Conservation (phyloP, 2,797 vertebrate genomes). For the Rhabdophis nuchalis region DNA sequence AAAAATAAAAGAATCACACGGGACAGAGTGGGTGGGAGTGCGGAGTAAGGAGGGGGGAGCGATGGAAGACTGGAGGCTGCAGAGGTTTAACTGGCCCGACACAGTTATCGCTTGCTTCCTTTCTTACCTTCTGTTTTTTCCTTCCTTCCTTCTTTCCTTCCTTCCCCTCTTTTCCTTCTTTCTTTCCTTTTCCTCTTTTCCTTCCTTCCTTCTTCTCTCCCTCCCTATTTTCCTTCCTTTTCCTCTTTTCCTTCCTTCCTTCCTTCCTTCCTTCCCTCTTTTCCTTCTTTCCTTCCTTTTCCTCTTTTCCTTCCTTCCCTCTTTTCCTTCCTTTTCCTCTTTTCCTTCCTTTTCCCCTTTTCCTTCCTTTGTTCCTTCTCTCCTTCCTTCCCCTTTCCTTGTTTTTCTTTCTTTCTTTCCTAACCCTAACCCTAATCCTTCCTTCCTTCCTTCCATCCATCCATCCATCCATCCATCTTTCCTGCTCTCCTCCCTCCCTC, state of each 20-base stretch:
- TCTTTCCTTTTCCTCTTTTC: too few species aligned
- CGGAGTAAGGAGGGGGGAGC: not conserved
- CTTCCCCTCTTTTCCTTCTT: accelerated
- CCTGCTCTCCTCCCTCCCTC: not conserved
- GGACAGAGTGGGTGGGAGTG: not conserved
- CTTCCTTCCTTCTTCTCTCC: too few species aligned
- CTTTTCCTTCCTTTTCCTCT: not conserved
- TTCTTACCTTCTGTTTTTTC: not conserved
- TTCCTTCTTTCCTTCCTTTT: not conserved
- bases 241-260: not conserved
- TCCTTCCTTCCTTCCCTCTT: too few species aligned
- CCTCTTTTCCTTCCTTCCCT: not conserved
- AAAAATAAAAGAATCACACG: too few species aligned
- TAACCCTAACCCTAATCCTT: too few species aligned
- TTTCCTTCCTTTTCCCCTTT: not conserved
- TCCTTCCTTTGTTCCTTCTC: too few species aligned
- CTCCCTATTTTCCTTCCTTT: too few species aligned
- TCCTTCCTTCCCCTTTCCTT: too few species aligned
- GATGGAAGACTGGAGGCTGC: not conserved
- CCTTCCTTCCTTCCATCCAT: too few species aligned
- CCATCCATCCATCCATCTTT: conserved; percentile 24
- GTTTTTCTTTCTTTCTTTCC: accelerated
- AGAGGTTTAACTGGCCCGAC: not conserved
- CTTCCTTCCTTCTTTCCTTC: too few species aligned
- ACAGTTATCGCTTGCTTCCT: not conserved